Percentiles rank a stretch among this genome's conserved stretches.
These are phyloP conservation scores for Calameuta pallipes DNA, from an alignment of 2,888 invertebrate species.

Conservation along the genomic window DNA sequence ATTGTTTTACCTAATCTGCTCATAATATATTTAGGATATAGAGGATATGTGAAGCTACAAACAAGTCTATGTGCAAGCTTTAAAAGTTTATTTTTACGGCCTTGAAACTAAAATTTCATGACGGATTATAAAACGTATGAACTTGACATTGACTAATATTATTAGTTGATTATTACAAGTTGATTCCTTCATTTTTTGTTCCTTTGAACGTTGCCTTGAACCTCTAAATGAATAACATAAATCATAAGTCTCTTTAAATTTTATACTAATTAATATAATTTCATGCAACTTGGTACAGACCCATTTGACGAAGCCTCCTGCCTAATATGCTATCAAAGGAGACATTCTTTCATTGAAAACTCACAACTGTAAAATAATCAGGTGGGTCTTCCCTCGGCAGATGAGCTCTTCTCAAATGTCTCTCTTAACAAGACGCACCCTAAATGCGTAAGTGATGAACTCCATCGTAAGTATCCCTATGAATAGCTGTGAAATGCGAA, in stretches of 20 bases:
- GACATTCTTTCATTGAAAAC: not conserved
- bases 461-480: not conserved
- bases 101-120: no score
- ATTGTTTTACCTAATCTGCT: no score
- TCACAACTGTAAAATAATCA: not conserved
- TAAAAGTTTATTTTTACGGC: no score
- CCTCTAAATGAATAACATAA: not conserved
- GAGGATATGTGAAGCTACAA: slow-evolving; percentile 1
- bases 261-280: not conserved
- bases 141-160: no score
- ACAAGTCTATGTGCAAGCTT: no score
- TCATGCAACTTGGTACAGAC: not conserved
- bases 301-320: not conserved
- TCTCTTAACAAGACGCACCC: not conserved
- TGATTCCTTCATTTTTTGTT: no score
- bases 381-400: not conserved
- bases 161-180: no score
- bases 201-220: not conserved
- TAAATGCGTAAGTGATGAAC: not conserved
- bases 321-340: not conserved
- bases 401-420: not conserved
- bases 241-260: not conserved
- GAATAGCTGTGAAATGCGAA: not conserved
- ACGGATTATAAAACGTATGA: no score
- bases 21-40: not conserved